Percentiles rank a stretch among this genome's conserved stretches.
phyloP scores from a whole-genome alignment of 2,888 invertebrate species.

The Orchesella flavescens region DNA sequence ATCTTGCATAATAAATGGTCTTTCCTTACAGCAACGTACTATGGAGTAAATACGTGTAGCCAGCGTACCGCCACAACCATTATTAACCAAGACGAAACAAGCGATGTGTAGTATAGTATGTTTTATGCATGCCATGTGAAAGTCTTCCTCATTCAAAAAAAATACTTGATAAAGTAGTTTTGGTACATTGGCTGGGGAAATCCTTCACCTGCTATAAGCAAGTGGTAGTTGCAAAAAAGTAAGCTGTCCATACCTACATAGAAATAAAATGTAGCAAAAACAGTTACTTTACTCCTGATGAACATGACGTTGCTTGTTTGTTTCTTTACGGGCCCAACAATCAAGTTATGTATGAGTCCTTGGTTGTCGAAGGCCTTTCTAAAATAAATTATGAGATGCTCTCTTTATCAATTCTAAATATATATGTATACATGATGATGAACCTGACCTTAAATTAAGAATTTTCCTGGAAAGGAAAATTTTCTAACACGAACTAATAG shows the following conservation, averaged over 20 bases:
- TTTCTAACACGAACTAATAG: too few species aligned
- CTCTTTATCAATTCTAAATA: too few species aligned
- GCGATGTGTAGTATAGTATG: constrained; percentile 38
- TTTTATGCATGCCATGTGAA: constrained; percentile 59
- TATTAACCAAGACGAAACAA: constrained; percentile 48
- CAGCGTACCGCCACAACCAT: constrained; percentile 33
- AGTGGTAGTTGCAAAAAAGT: constrained; percentile 1
- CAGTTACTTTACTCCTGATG: too few species aligned
- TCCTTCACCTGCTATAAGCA: constrained; percentile 51
- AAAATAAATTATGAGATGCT: too few species aligned
- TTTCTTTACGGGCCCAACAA: too few species aligned
- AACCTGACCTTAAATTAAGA: too few species aligned
- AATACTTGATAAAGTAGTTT: constrained; percentile 54
- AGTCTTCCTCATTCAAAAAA: constrained; percentile 52
- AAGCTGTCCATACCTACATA: background rate
- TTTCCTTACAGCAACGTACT: constrained; percentile 49
- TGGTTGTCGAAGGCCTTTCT: too few species aligned
- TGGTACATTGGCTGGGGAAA: constrained; percentile 17
- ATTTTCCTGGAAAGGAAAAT: too few species aligned
- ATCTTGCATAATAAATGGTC: constrained; percentile 64
- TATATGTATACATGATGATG: too few species aligned
- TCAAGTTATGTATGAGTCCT: too few species aligned
- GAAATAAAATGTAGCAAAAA: too few species aligned
- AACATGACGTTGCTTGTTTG: background rate
- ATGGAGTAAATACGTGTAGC: too few species aligned